phyloP scores from a whole-genome alignment of 2,113 vertebrate species.

The Clinocottus analis region DNA sequence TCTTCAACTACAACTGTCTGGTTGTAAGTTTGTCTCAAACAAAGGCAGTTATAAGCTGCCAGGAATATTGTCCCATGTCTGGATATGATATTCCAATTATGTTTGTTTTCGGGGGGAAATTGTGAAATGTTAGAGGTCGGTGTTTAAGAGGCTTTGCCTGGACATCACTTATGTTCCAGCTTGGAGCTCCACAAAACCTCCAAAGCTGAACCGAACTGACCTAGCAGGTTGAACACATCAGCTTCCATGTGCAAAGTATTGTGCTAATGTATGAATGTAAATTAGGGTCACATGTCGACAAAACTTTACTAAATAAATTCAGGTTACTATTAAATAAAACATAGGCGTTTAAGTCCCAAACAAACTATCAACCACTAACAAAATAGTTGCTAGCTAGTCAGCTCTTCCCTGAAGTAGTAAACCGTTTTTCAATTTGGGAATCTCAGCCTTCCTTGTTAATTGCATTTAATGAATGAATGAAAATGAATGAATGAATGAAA shows the following conservation, averaged over 20 bases:
- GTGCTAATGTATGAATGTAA: not conserved
- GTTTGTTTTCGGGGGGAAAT: not conserved
- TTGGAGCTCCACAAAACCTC: not conserved
- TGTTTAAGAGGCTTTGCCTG: not conserved
- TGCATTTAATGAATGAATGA: too few species aligned
- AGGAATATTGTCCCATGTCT: not conserved
- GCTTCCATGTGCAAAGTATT: not conserved
- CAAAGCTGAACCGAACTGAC: not conserved
- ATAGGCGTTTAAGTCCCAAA: not conserved
- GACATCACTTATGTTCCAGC: not conserved
- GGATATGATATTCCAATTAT: not conserved
- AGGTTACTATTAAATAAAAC: not conserved
- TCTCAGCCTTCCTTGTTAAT: not conserved
- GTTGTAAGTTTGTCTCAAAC: conserved; percentile 79
- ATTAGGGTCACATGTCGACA: not conserved
- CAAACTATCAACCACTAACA: not conserved
- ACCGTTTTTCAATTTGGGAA: not conserved
- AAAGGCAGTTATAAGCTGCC: not conserved
- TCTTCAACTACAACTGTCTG: conserved; percentile 94
- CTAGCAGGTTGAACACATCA: not conserved
- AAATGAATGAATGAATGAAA: too few species aligned
- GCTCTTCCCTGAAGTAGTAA: not conserved
- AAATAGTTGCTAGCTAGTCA: not conserved
- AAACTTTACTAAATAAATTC: not conserved
- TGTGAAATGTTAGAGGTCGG: not conserved